Evolutionary conservation across 2,113 vertebrate genomes (phyloP), one percentile per base, ranked within the genome.

Genomic region (Proteles cristata): DNA sequence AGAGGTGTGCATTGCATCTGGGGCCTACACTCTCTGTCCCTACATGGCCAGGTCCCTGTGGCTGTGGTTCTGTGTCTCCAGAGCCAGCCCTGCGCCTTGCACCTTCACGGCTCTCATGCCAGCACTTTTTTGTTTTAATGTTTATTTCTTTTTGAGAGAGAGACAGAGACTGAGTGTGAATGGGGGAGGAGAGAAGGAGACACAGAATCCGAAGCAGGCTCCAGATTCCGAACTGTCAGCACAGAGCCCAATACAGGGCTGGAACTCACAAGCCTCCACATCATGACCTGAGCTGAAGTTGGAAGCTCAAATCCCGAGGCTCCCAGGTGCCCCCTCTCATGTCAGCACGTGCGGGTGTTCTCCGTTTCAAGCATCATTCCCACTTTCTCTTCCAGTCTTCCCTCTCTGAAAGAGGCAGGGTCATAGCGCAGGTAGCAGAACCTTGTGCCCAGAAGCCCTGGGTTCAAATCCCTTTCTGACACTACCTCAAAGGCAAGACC

Each of bases 331-430:
- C 55, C 55, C 65, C 5, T 3, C 81, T 50, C 63, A 28, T 25
- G 28, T 25, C 43, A 39, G 39, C 16, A 28, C 61, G 43, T 25
- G 12, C 28, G 33, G 1, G 19, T n/a, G 21, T 26, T 9, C 71
- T 73, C 55, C 4, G 6, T 33, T 55, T 68, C 19, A 50, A 85
- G 61, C 21, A 7, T 48, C 0, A 10, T 25, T 21, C 39, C 31
- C 7, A 39, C 2, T 3, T 4, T 26, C 83, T 17, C 19, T 21
- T 19, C 39, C 26, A 35, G 28, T 53, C 73, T 31, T 85, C 31
- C 23, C 25, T 2, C 58, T 35, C 10, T 0, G 2, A 55, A 71
- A 28, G 7, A 83, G 14, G 17, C 48, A 45, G 28, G 11, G 2
- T n/a, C 21, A 16, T 11, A 26, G 31, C 10, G 5, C 9, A 1